Conservation (phyloP, 2,113 vertebrate genomes). For the Seriola rivoliana region DNA sequence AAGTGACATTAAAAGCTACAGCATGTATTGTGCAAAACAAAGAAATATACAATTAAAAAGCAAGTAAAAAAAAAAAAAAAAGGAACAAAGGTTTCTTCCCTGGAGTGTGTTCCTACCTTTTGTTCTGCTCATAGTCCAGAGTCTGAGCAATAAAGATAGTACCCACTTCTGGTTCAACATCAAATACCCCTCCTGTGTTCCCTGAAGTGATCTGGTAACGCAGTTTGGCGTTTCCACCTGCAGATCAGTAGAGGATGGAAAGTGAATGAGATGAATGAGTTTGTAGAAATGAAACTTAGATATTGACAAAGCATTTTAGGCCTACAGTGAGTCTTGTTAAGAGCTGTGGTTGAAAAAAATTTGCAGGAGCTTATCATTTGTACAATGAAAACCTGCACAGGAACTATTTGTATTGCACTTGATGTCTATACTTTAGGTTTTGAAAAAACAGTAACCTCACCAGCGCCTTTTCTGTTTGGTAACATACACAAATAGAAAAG, state of each 20-base stretch:
- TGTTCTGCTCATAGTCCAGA: conserved; percentile 90
- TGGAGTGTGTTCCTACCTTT: conserved; percentile 70
- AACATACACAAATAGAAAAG: not conserved
- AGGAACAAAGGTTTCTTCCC: not conserved
- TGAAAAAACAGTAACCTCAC: not conserved
- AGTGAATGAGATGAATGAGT: not conserved
- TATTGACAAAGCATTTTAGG: not conserved
- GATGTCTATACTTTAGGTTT: no score
- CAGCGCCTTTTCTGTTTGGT: not conserved
- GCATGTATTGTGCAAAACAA: not conserved
- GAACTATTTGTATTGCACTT: not conserved
- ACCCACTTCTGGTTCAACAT: conserved; percentile 90
- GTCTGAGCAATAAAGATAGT: conserved; percentile 89
- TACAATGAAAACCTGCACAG: not conserved
- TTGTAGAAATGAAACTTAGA: not conserved
- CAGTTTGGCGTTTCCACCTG: conserved; percentile 91
- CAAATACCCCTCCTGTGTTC: conserved; percentile 88
- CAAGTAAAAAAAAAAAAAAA: not conserved
- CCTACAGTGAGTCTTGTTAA: not conserved
- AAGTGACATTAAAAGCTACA: not conserved
- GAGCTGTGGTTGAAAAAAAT: not conserved
- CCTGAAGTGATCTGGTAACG: conserved; percentile 92
- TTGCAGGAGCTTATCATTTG: not conserved
- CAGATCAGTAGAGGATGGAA: conserved; percentile 8
- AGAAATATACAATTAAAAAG: not conserved